Conservation (phyloP, 2,113 vertebrate species). For the Zosterops borbonicus region DNA sequence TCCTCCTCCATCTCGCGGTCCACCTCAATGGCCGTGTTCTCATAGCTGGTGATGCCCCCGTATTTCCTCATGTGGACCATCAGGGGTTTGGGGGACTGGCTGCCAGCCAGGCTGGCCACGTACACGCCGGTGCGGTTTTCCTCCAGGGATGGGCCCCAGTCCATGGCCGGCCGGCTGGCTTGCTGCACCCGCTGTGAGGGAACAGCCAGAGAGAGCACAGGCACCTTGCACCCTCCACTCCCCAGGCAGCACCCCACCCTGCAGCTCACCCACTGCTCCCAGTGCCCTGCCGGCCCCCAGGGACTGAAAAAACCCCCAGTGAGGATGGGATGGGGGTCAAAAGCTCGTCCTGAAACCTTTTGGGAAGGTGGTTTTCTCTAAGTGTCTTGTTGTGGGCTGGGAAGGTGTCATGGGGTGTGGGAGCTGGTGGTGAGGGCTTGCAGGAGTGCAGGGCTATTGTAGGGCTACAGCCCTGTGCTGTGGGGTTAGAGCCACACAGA, state of each 20-base stretch:
- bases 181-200: conserved; percentile 74
- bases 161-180: conserved; percentile 76
- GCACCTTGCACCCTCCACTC: neutral
- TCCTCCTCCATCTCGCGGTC: conserved; percentile 80
- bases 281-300: neutral
- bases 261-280: neutral
- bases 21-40: conserved; percentile 80
- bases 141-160: conserved; percentile 80
- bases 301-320: fast-evolving
- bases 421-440: neutral
- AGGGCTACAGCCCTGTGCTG: neutral
- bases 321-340: neutral
- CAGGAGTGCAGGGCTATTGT: neutral
- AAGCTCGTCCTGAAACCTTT: neutral
- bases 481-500: neutral
- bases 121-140: conserved; percentile 81
- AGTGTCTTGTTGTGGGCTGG: neutral
- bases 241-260: neutral
- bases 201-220: neutral
- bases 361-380: neutral
- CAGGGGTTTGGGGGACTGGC: conserved; percentile 80
- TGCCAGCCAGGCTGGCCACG: conserved; percentile 73
- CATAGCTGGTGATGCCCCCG: conserved; percentile 81
- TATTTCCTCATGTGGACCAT: conserved; percentile 85
- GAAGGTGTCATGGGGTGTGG: neutral